phyloP scores from a whole-genome alignment of 2,888 invertebrate genomes.

The Lithophane leautieri region DNA sequence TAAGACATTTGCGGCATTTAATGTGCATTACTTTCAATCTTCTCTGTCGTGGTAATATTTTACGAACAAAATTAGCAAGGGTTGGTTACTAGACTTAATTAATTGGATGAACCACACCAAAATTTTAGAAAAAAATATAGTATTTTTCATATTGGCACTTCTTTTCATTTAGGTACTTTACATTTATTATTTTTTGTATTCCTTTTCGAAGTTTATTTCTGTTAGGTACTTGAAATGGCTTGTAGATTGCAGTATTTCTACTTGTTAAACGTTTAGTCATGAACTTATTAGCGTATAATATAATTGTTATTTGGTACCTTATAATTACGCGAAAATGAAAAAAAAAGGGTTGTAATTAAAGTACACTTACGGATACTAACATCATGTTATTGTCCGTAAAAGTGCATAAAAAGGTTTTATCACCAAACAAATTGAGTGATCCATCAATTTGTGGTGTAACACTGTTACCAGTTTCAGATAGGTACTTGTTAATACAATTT shows the following conservation, averaged over 20 bases:
- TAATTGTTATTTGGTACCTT: too few relatives aligned
- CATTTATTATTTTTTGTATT: too few relatives aligned
- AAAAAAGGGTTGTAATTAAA: too few relatives aligned
- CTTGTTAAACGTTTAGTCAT: too few relatives aligned
- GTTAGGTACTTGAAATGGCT: too few relatives aligned
- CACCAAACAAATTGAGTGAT: neutral
- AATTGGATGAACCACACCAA: conserved; percentile 1
- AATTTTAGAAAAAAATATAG: conserved; percentile 17
- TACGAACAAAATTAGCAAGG: conserved; percentile 55
- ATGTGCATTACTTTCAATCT: conserved; percentile 78
- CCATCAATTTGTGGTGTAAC: neutral
- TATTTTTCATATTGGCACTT: neutral
- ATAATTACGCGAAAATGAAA: too few relatives aligned
- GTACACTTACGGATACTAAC: too few relatives aligned
- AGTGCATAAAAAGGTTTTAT: neutral
- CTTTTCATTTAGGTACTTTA: neutral
- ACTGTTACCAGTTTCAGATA: neutral
- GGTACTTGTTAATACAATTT: neutral
- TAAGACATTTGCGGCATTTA: conserved; percentile 81
- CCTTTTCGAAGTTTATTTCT: neutral
- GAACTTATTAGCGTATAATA: too few relatives aligned
- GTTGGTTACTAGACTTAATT: conserved; percentile 30
- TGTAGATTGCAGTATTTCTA: too few relatives aligned
- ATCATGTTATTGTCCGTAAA: neutral
- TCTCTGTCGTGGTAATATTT: conserved; percentile 64